Base-by-base conservation (phyloP, 1,140 invertebrate species). In the Eufriesea mexicana region DNA sequence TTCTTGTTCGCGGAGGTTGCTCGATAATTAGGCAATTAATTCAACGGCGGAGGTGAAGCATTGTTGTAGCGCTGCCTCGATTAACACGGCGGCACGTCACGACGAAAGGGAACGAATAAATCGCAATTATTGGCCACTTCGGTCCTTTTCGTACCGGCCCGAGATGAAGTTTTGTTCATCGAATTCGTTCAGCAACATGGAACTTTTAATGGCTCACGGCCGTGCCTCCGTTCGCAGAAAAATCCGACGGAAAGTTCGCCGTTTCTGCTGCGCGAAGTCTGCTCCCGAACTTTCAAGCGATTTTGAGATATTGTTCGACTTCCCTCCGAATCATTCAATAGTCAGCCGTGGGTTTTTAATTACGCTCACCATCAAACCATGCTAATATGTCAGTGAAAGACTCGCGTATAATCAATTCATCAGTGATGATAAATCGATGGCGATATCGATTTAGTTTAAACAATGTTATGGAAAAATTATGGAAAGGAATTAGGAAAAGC, bases 201-300 rank as follows among this genome's bases (percentile, higher is more conserved):
- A 89, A 89, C 86, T 89, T 89, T 89, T 89, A 89, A 89, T 88
- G 87, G 78, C 75, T 84, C 73, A 51, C 68, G 45, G 61, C 59
- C 35, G 62, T 59, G 35, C 62, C 62, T 71, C 77, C 42, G 42
- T 61, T 84, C 78, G 55, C 75, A 20, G 55, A 78, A 83, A 87
- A 70, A 86, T 84, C 72, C 72, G 47, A 49, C 25, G 67, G 51
- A 81, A 84, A 71, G 71, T 81, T 84, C 35, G 45, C 10, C 67
- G 57, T 25, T 66, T 12, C 67, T 51, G 66, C 59, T 18, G 76
- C 79, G 78, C 55, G 61, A 84, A 84, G 82, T 73, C 72, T 82
- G 73, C 79, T 70, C 20, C 25, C 72, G 16, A 85, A 82, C 64
- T 85, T 82, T 83, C 72, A 74, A 85, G 84, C 80, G 79, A 75